These are phyloP conservation scores for Pseudobourletiella spinata DNA, from an alignment of 1,140 invertebrate genomes.

Conservation along the genomic window DNA sequence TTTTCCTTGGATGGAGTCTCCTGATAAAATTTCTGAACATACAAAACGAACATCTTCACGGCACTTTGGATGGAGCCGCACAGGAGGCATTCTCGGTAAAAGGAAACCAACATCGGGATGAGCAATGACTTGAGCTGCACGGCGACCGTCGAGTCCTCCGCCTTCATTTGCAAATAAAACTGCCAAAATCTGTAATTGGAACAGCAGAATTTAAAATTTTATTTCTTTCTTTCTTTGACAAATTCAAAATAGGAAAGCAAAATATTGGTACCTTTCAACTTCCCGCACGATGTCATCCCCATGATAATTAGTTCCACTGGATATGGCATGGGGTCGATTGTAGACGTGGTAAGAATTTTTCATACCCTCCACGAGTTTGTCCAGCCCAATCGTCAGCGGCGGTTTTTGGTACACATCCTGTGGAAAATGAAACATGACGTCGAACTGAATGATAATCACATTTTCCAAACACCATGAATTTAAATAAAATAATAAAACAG, in stretches of 20 bases:
- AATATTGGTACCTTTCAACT: not conserved
- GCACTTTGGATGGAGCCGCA: not conserved
- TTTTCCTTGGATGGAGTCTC: not conserved
- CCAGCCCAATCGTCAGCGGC: not conserved
- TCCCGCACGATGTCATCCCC: not conserved
- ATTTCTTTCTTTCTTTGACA: not conserved
- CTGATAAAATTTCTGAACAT: slow-evolving; percentile 1
- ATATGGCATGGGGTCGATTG: not conserved
- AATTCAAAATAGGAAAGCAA: not conserved
- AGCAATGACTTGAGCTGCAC: slow-evolving; percentile 1
- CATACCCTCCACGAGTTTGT: slow-evolving; percentile 4
- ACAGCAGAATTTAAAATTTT: not conserved
- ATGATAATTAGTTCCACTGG: slow-evolving; percentile 1
- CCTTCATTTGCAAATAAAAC: slow-evolving; percentile 1
- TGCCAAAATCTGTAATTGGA: slow-evolving; percentile 4
- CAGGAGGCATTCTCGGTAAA: slow-evolving; percentile 1
- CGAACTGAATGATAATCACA: no score
- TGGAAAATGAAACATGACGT: no score
- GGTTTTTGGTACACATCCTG: not conserved
- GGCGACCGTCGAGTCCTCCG: not conserved
- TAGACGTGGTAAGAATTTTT: not conserved
- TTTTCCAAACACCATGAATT: not conserved
- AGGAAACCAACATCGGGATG: slow-evolving; percentile 5
- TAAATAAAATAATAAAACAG: not conserved
- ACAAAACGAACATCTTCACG: not conserved